Base-by-base conservation (phyloP, 2,113 vertebrate genomes). In the Lonchura striata region DNA sequence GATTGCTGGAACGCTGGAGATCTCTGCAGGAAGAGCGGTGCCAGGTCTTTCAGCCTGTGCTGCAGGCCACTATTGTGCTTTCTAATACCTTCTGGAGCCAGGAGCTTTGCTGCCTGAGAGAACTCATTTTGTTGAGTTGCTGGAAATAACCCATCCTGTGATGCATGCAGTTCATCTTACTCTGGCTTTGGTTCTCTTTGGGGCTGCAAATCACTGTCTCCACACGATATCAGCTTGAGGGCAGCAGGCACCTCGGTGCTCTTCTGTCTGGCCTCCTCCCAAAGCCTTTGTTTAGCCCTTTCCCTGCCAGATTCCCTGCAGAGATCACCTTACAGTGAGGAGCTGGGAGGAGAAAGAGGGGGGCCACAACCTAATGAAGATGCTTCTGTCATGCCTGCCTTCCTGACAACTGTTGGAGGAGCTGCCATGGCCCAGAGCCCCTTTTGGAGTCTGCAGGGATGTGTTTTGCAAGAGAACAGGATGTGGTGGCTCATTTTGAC, bases 201-300 rank as follows among this genome's bases (percentile, higher is more conserved):
- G 88, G 64, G 35, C 47, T 91, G 63, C 91, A 94, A 76, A 88
- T 94, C 88, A 68, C 54, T 6, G 33, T 89, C 56, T 92, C 31
- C 60, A 42, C 30, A 33, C 60, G 54, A 0, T 54, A 37, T 75
- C 87, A 74, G 93, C 46, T 65, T 66, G 52, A 90, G 47, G 65
- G 56, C 95, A 94, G 94, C 49, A 20, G 4, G 60, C 37, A 83
- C 49, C 37, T 90, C 49, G 1, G 33, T 81, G 84, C 65, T 93
- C 5, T 68, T 87, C 74, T 59, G 41, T 56, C 82, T 95, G 89
- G 90, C 86, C 87, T 90, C 70, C 41, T 93, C 87, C 76, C 85
- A 96, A 88, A 94, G 60, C 85, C 74, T 92, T 95, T 95, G 80
- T 95, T 95, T 83, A 90, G 82, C 23, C 46, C 53, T 65, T 83